These are phyloP conservation scores for Drosophila malerkotliana DNA, from an alignment of 1,140 invertebrate species.

Conservation along the genomic window DNA sequence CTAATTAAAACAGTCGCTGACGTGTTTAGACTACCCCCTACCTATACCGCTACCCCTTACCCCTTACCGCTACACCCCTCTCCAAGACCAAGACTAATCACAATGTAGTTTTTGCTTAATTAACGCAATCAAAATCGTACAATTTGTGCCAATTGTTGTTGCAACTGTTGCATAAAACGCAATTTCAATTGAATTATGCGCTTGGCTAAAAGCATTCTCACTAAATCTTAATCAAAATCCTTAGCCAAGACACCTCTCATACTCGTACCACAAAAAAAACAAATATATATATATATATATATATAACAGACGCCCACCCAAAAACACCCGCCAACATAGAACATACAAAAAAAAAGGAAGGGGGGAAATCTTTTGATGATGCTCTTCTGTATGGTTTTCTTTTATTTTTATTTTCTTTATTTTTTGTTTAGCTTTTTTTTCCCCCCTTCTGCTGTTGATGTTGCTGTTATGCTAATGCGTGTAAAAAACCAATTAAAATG, in stretches of 20 bases:
- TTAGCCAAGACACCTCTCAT: constrained; percentile 20
- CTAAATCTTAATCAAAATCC: constrained; percentile 64
- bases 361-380: constrained; percentile 35
- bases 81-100: constrained; percentile 45
- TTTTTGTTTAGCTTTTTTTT: not conserved
- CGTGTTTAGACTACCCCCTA: constrained; percentile 21
- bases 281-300: not conserved
- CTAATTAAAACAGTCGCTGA: constrained; percentile 69
- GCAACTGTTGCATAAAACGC: constrained; percentile 60
- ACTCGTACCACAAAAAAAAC: not conserved
- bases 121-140: constrained; percentile 72
- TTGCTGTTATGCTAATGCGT: constrained; percentile 70
- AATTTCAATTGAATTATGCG: constrained; percentile 78
- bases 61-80: constrained; percentile 4
- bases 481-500: constrained; percentile 77
- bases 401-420: not conserved
- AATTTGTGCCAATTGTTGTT: constrained; percentile 69
- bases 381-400: constrained; percentile 2
- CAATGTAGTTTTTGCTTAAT: constrained; percentile 66
- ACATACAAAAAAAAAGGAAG: not conserved
- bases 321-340: not conserved
- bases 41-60: too few species aligned
- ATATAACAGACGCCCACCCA: constrained; percentile 29
- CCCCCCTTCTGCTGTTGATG: constrained; percentile 8
- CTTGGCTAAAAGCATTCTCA: constrained; percentile 77